Evolutionary conservation across 2,888 invertebrate species (phyloP).

Genomic region (Meandrusa payeni): DNA sequence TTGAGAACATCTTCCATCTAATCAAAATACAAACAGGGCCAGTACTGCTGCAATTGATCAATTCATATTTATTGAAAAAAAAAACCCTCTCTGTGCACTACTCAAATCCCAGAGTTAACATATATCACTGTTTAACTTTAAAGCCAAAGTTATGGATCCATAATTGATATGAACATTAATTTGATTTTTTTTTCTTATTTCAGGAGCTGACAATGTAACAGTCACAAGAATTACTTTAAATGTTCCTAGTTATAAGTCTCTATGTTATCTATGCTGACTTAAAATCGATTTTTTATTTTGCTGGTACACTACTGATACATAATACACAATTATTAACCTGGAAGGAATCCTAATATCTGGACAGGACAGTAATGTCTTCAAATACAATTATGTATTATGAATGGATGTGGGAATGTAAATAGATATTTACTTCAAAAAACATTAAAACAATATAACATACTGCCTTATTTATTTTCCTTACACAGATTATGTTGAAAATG

Average conservation of each 20-base stretch:
- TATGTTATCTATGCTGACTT: slow-evolving; percentile 22
- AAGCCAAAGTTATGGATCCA: too few relatives aligned
- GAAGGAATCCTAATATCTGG: slow-evolving; percentile 27
- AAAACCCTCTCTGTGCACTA: too few relatives aligned
- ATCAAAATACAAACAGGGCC: too few relatives aligned
- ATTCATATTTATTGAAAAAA: too few relatives aligned
- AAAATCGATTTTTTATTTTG: slow-evolving; percentile 16
- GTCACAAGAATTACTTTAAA: slow-evolving; percentile 45
- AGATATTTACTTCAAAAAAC: slow-evolving; percentile 52
- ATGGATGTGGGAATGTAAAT: slow-evolving; percentile 53
- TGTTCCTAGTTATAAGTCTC: slow-evolving; percentile 58
- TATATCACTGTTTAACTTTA: too few relatives aligned
- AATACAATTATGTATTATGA: slow-evolving; percentile 24
- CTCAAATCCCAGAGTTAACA: too few relatives aligned
- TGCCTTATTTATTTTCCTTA: too few relatives aligned
- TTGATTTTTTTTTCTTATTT: slow-evolving; percentile 28
- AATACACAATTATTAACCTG: slow-evolving; percentile 11
- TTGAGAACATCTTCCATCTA: too few relatives aligned
- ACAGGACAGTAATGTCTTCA: slow-evolving; percentile 12
- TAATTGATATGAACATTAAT: too few relatives aligned
- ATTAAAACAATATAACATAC: slow-evolving; percentile 44
- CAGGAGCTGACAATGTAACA: slow-evolving; percentile 82
- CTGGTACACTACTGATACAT: slow-evolving; percentile 9
- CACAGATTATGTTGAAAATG: too few relatives aligned
- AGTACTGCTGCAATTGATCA: too few relatives aligned